A percentile compares a stretch with the other conserved stretches of the same genome.
Conservation (phyloP, 2,888 invertebrate species). For the Brachyptera risi region DNA sequence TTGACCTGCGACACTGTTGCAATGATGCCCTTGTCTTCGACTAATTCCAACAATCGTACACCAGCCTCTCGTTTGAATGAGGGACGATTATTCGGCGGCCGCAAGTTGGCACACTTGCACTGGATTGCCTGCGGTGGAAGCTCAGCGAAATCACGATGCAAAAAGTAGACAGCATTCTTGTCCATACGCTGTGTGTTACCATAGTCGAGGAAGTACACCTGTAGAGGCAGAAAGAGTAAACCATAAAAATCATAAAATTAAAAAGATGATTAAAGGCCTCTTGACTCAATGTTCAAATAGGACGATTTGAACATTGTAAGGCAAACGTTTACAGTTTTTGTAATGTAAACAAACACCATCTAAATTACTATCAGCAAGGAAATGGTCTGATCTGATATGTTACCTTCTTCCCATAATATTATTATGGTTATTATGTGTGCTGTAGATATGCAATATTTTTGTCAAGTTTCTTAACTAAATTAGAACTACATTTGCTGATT, state of each 20-base stretch:
- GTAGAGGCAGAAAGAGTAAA: not conserved
- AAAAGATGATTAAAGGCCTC: too few relatives aligned
- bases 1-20: constrained; percentile 39
- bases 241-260: not conserved
- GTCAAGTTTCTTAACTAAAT: too few relatives aligned
- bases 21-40: constrained; percentile 44
- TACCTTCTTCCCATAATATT: too few relatives aligned
- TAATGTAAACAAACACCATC: too few relatives aligned
- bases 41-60: constrained; percentile 44
- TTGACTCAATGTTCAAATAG: too few relatives aligned
- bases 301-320: too few relatives aligned
- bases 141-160: constrained; percentile 45
- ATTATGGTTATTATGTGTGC: too few relatives aligned
- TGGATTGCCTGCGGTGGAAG: constrained; percentile 53
- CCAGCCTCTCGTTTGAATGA: constrained; percentile 46
- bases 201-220: constrained; percentile 46
- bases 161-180: constrained; percentile 40
- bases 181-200: constrained; percentile 51
- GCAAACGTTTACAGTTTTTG: too few relatives aligned
- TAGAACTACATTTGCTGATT: too few relatives aligned
- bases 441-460: too few relatives aligned
- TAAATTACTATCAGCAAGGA: too few relatives aligned
- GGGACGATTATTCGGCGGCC: constrained; percentile 43
- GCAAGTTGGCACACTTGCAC: constrained; percentile 49
- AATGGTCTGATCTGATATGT: too few relatives aligned